These are phyloP conservation scores for Rhinolophus sinicus DNA, from an alignment of 2,113 vertebrate genomes.

Conservation along the genomic window DNA sequence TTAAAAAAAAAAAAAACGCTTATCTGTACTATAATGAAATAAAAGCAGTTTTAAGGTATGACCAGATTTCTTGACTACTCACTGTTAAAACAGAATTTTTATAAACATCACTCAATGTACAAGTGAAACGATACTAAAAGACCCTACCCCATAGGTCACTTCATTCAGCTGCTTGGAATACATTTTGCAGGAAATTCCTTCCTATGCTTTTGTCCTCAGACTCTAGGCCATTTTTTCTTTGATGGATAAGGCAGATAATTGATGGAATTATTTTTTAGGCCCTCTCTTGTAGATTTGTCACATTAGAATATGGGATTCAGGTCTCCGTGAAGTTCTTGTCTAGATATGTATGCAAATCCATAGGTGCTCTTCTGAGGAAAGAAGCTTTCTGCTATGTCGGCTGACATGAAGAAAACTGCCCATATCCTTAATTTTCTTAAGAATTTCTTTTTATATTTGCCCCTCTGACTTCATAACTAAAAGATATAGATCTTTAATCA, in stretches of 20 bases:
- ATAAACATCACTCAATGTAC: background rate
- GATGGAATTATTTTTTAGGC: background rate
- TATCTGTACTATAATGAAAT: background rate
- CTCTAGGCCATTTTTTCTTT: background rate
- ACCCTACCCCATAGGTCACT: background rate
- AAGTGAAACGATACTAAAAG: background rate
- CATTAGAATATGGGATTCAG: background rate
- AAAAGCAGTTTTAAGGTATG: background rate
- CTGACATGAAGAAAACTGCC: background rate
- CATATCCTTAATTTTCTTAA: background rate
- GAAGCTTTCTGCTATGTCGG: background rate
- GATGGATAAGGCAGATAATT: background rate
- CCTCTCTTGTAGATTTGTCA: background rate
- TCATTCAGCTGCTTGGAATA: background rate
- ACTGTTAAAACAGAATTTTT: background rate
- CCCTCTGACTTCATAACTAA: background rate
- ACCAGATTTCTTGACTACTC: background rate
- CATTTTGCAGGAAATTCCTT: background rate
- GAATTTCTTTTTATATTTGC: background rate
- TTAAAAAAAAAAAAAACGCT: background rate
- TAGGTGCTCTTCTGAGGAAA: background rate
- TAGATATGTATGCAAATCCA: background rate
- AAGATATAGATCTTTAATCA: background rate
- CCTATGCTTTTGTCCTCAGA: background rate
- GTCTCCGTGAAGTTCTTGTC: background rate